phyloP scores from a whole-genome alignment of 2,888 invertebrate genomes.

The Balanococcus diminutus region DNA sequence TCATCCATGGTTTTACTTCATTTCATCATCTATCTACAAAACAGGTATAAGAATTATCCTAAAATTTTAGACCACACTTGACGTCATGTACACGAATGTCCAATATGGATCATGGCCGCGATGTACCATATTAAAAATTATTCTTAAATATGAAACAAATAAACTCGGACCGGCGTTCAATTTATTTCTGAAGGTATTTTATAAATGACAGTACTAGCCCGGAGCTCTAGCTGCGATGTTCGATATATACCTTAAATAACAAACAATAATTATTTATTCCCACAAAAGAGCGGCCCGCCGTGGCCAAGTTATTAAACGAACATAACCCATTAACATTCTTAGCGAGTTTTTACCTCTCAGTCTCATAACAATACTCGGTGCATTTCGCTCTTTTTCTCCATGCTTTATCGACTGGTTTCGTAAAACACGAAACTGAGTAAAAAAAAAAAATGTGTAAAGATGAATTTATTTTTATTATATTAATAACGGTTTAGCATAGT shows the following conservation, averaged over 20 bases:
- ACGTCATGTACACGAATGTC: background rate
- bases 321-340: slow-evolving; percentile 42
- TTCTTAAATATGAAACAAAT: slow-evolving; percentile 18
- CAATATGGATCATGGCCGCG: background rate
- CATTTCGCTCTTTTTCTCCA: background rate
- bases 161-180: background rate
- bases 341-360: slow-evolving; percentile 8
- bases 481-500: background rate
- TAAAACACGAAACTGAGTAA: background rate
- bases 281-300: slow-evolving; percentile 15
- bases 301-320: slow-evolving; percentile 35
- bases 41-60: too few relatives aligned
- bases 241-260: slow-evolving; percentile 39
- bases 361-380: slow-evolving; percentile 15
- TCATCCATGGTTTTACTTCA: too few relatives aligned
- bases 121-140: background rate
- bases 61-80: too few relatives aligned
- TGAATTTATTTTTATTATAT: slow-evolving; percentile 15
- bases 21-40: too few relatives aligned
- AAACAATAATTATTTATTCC: slow-evolving; percentile 40
- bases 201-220: slow-evolving; percentile 32
- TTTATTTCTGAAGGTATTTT: slow-evolving; percentile 39
- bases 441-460: background rate
- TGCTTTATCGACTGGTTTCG: slow-evolving; percentile 24
- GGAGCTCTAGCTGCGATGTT: slow-evolving; percentile 15